Percentiles rank a stretch among this genome's conserved stretches.
Conservation (phyloP, 2,888 invertebrate species). For the Leucoptera coffeella region DNA sequence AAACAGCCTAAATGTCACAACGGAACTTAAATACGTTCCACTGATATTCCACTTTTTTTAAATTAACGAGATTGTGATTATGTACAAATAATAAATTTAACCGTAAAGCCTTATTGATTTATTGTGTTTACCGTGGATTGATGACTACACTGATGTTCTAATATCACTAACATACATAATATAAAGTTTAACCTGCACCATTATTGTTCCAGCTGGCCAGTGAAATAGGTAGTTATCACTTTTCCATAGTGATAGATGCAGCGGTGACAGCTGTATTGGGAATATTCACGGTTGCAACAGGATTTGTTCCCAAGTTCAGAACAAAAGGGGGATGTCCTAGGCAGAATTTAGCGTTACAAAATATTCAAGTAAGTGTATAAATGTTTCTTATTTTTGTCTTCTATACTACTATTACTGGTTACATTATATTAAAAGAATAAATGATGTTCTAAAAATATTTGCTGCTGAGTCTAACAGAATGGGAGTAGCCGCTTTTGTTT, state of each 20-base stretch:
- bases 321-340: slow-evolving; percentile 80
- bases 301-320: slow-evolving; percentile 76
- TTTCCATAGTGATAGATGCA: slow-evolving; percentile 76
- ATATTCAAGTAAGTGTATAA: slow-evolving; percentile 70
- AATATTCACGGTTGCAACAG: slow-evolving; percentile 79
- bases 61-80: too few relatives aligned
- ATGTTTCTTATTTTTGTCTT: too few relatives aligned
- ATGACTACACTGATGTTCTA: slow-evolving; percentile 77
- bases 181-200: slow-evolving; percentile 80
- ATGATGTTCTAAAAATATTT: too few relatives aligned
- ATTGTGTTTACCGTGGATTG: slow-evolving; percentile 82
- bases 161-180: slow-evolving; percentile 92
- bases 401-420: not conserved
- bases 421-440: too few relatives aligned
- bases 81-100: too few relatives aligned
- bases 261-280: slow-evolving; percentile 80
- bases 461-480: too few relatives aligned
- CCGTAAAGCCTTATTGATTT: too few relatives aligned
- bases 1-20: too few relatives aligned
- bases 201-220: slow-evolving; percentile 49
- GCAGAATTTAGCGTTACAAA: slow-evolving; percentile 93
- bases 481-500: too few relatives aligned
- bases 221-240: slow-evolving; percentile 65
- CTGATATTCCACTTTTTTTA: too few relatives aligned
- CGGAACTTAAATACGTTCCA: too few relatives aligned